Evolutionary conservation across 53 echinoderm and acorn worm genomes (phyloP).

Genomic region (Stichopus horrens): DNA sequence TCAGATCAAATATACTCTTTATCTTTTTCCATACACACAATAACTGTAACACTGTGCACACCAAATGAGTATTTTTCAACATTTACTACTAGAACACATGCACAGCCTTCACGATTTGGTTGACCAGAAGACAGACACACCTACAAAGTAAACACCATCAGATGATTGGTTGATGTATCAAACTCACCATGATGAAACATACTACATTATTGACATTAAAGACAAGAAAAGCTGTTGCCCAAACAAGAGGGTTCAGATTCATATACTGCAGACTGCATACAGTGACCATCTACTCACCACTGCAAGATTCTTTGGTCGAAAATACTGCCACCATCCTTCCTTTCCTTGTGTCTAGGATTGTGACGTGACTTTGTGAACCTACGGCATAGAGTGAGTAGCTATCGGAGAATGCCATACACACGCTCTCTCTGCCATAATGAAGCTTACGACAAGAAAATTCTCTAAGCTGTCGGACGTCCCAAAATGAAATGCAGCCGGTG

Average conservation of each 20-base stretch:
- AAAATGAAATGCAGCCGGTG: slow-evolving; percentile 77
- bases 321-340: slow-evolving; percentile 63
- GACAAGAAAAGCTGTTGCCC: background rate
- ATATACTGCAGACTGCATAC: background rate
- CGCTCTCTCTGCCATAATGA: slow-evolving; percentile 77
- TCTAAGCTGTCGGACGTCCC: slow-evolving; percentile 72
- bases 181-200: too few species aligned
- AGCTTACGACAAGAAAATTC: slow-evolving; percentile 57
- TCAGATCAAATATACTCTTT: too few species aligned
- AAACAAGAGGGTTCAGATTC: background rate
- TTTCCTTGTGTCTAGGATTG: slow-evolving; percentile 76
- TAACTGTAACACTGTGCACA: too few species aligned
- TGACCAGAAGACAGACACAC: too few species aligned
- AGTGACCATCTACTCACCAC: slow-evolving; percentile 65
- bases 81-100: too few species aligned
- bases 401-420: slow-evolving; percentile 78
- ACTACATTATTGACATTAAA: background rate
- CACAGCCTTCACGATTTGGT: too few species aligned
- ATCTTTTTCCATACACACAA: too few species aligned
- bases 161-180: too few species aligned
- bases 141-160: too few species aligned
- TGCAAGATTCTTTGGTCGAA: slow-evolving; percentile 72
- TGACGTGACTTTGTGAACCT: slow-evolving; percentile 92
- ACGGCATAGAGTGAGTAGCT: slow-evolving; percentile 87
- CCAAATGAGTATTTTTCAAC: too few species aligned